Evolutionary conservation across 2,888 invertebrate species (phyloP), one percentile per base, ranked within the genome.

Genomic region (Chloroclysta siterata): DNA sequence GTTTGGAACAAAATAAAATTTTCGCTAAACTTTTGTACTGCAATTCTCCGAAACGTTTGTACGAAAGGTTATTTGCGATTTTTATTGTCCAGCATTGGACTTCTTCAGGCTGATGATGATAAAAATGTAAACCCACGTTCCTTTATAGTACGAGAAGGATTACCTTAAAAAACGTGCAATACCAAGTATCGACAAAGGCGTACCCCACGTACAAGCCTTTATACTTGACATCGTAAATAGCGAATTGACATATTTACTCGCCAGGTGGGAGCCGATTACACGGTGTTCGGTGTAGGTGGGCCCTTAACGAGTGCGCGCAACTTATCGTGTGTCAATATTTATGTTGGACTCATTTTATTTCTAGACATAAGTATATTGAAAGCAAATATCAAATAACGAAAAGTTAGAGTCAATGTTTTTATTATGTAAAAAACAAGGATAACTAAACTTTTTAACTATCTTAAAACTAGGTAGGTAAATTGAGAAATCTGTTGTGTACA

Each of bases 211-310:
- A 56, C 53, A 55, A 46, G 60, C 55, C 66, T 39, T 8, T 11
- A 70, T 70, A 71, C 65, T 65, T 36, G 62, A 65, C 67, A 68
- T 59, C 73, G 70, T 75, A 73, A 76, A 76, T 73, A 75, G 70
- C 65, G 71, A 68, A 72, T 74, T 74, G 80, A 77, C 76, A 73
- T 82, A 80, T 82, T 81, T 82, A 75, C 76, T 66, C 72, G 66
- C 58, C 72, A 78, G 79, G 79, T 78, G 71, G 69, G 75, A 74
- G 73, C 71, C 77, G 74, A 79, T 77, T 75, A 76, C 71, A 47
- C 73, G 74, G 75, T 63, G 65, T 72, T 42, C 74, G 75, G 75
- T 61, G 65, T 73, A 70, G 74, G 77, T 52, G 74, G 66, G 66
- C 70, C 72, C 73, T 67, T 79, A 75, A 77, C 75, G 75, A 78